Evolutionary conservation across 2,888 invertebrate genomes (phyloP), one percentile per base, ranked within the genome.

Genomic region (Noctua janthina): DNA sequence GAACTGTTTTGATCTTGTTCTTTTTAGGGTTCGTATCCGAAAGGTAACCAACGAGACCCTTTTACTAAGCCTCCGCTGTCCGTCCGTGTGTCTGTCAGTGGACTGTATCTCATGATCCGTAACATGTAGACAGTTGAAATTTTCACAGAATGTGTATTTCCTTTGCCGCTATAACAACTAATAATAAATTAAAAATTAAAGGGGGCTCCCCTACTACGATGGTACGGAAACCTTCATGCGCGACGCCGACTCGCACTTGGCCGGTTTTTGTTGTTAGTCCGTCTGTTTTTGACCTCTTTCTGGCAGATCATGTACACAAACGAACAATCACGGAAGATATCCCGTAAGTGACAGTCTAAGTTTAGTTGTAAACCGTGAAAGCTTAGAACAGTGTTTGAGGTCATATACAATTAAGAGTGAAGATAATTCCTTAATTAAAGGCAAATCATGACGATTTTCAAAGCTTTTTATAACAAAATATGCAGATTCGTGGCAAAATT

Each of bases 401-500:
- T 29, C 29, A 29, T 29, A 62, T 29, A 0, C n/a, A 62, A 62
- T 15, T 29, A n/a, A 62, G 1, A n/a, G 6, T 59, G 5, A 13
- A 59, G 6, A 29, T 1, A 29, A 29, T 29, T 1, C 62, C 3
- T 20, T 8, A 29, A 29, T 62, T 29, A 29, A 29, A 2, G 7
- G 29, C 2, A 64, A 35, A 64, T 17, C 29, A 64, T 17, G 17
- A 35, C 29, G 29, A 62, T 15, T 15, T 29, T 29, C 29, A 62
- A 64, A 35, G 62, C 29, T 49, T 49, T 46, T 62, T n/a, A 17
- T 35, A 43, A 51, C 17, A 51, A 17, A 51, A 3, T n/a, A 54
- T 62, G 79, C 39, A 54, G n/a, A 74, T 74, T 79, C 20, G 23
- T n/a, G 35, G 0, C 68, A 43, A 10, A 67, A 51, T 35, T 15